Evolutionary conservation across 2,888 invertebrate species (phyloP), one percentile per base, ranked within the genome.

Genomic region (Myathropa florea): DNA sequence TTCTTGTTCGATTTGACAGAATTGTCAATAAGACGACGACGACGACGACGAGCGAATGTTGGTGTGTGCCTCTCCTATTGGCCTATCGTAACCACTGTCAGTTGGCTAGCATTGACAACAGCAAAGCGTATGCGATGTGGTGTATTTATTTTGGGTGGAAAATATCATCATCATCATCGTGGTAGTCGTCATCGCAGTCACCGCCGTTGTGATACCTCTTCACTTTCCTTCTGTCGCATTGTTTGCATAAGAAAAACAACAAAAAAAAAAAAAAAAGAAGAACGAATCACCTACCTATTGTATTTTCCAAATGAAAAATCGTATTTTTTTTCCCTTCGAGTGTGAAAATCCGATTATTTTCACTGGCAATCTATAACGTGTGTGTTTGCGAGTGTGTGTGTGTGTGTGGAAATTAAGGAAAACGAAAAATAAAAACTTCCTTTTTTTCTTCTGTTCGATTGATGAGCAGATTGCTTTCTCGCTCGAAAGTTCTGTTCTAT

Each of bases 71-170:
- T 33, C 12, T 33, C 33, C 33, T 33, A 33, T 33, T 33, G 33
- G 33, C 33, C 33, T 33, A 33, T 33, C 12, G 33, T 33, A 33
- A 33, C 33, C 33, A 33, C 33, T 33, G 33, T 33, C 23, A 23
- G 24, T 12, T 21, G 24, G 21, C 18, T 10, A 55, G 9, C 55
- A 23, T 3, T 24, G n/a, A 21, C 65, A 59, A 65, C 39, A 59
- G 46, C 76, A 60, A 46, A 60, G 76, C 61, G 53, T 26, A 46
- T 24, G 14, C n/a, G 28, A 60, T 24, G 70, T 28, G 64, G 24
- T n/a, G n/a, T 30, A 68, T 68, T 77, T 33, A 68, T 68, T 77
- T 77, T 77, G 21, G 68, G 60, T 77, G 77, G 61, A 53, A 60
- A 76, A 67, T 30, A 10, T 65, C 60, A 46, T 46, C 46, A 36